These are phyloP conservation scores for Paraescarpia echinospica DNA, from an alignment of 1,140 invertebrate genomes.

Conservation along the genomic window DNA sequence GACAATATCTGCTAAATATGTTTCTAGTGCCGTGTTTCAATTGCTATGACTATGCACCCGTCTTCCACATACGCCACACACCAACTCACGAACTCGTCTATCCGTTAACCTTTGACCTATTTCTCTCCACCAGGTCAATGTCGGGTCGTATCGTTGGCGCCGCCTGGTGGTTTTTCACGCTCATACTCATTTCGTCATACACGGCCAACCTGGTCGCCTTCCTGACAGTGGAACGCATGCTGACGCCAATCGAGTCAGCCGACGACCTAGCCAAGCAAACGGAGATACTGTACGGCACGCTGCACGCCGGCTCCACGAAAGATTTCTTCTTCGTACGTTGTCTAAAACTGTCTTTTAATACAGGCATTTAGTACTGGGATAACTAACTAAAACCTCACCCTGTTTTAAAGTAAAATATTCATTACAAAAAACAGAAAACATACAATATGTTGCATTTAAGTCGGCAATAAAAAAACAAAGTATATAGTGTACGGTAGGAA, in stretches of 20 bases:
- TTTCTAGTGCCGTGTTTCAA: no score
- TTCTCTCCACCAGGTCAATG: conserved; percentile 41
- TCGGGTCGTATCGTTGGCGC: conserved; percentile 53
- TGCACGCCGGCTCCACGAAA: conserved; percentile 81
- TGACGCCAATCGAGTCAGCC: conserved; percentile 52
- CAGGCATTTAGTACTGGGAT: no score
- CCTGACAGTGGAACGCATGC: conserved; percentile 54
- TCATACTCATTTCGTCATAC: conserved; percentile 58
- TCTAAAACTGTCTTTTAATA: no score
- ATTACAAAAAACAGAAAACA: no score
- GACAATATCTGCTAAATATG: not conserved
- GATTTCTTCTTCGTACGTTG: conserved; percentile 73
- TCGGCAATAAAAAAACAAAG: no score
- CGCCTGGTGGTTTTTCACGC: conserved; percentile 57
- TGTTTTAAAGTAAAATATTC: no score
- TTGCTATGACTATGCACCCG: no score
- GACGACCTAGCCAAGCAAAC: conserved; percentile 53
- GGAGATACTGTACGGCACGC: conserved; percentile 39
- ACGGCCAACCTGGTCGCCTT: conserved; percentile 58
- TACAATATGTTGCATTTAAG: no score
- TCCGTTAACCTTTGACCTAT: not conserved
- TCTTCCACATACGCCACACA: no score
- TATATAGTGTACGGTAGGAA: no score
- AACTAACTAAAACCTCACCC: no score
- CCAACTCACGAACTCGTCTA: not conserved